Conservation (phyloP, 2,113 vertebrate genomes). For the Motacilla alba region DNA sequence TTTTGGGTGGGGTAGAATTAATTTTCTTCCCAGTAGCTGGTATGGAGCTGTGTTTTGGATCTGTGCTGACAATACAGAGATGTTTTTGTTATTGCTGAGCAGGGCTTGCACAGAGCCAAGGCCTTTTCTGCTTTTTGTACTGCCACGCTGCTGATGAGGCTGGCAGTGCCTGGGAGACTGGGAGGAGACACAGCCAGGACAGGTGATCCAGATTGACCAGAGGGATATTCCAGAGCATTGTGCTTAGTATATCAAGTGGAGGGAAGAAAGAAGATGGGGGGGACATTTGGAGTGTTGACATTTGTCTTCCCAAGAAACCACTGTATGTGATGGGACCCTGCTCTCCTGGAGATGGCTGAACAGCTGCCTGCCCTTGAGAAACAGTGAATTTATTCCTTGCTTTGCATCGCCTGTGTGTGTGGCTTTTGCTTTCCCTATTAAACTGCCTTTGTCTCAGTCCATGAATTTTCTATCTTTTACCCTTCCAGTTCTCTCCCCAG, state of each 20-base stretch:
- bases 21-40: neutral
- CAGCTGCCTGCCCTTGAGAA: neutral
- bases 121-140: fast-evolving
- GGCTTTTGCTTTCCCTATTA: neutral
- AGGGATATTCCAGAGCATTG: neutral
- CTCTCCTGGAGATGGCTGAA: neutral
- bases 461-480: neutral
- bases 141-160: fast-evolving
- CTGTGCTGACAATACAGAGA: neutral
- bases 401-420: neutral
- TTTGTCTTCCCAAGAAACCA: neutral
- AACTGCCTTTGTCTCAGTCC: neutral
- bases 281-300: neutral
- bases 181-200: neutral
- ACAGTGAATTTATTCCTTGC: neutral
- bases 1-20: neutral
- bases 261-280: too few species aligned
- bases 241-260: neutral
- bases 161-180: fast-evolving
- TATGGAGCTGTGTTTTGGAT: neutral
- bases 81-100: neutral
- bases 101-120: neutral
- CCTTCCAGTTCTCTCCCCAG: neutral
- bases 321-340: fast-evolving
- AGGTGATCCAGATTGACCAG: neutral